Evolutionary conservation across 2,113 vertebrate species (phyloP).

Genomic region (Abramis brama): DNA sequence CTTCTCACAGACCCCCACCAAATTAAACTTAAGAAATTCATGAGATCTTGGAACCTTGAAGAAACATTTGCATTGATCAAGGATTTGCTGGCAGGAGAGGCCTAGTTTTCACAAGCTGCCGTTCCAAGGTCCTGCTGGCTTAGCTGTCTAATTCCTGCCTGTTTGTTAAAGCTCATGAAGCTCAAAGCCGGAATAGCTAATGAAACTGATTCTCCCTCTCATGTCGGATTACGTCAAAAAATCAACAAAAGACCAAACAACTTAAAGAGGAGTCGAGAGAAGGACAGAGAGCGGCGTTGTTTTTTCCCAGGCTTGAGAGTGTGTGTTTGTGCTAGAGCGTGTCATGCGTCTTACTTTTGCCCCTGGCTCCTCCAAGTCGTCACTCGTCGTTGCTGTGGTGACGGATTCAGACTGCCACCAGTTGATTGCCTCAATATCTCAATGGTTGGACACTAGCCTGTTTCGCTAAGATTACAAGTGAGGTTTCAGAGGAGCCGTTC

Average conservation of each 20-base stretch:
- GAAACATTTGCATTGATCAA: conserved; percentile 56
- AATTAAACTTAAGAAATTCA: conserved; percentile 56
- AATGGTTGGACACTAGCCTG: conserved; percentile 28
- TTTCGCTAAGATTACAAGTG: conserved; percentile 45
- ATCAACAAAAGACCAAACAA: conserved; percentile 41
- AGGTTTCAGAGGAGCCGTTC: conserved; percentile 47
- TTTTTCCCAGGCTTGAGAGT: conserved; percentile 41
- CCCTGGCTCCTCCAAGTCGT: not conserved
- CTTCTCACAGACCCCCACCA: conserved; percentile 13
- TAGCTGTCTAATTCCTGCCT: conserved; percentile 56
- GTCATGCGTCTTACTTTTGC: conserved; percentile 1
- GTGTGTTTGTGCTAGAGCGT: not conserved
- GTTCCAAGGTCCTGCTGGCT: conserved; percentile 54
- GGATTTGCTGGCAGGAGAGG: conserved; percentile 54
- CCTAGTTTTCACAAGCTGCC: conserved; percentile 42
- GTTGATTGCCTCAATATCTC: conserved; percentile 45
- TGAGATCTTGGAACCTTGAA: conserved; percentile 51
- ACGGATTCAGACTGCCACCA: conserved; percentile 29
- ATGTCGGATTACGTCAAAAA: conserved; percentile 47
- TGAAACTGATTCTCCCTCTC: conserved; percentile 46
- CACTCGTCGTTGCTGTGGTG: conserved; percentile 15
- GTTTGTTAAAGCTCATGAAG: conserved; percentile 47
- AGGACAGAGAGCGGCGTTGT: conserved; percentile 7
- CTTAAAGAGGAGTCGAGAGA: not conserved
- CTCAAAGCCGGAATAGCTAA: conserved; percentile 47